Conservation (phyloP, 2,888 invertebrate species). For the Steinernema carpocapsae region DNA sequence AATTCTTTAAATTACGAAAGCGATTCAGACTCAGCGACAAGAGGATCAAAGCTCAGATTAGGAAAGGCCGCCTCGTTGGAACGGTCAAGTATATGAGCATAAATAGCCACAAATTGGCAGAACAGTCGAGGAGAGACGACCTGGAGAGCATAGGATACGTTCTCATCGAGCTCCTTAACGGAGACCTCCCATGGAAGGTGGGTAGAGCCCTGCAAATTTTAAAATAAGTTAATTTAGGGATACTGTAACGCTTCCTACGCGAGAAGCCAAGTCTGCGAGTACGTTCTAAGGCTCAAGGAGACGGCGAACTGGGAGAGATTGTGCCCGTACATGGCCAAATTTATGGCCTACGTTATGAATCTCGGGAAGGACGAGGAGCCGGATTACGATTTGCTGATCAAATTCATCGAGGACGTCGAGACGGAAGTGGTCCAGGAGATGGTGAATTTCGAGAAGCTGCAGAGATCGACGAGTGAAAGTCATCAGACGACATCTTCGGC, state of each 20-base stretch:
- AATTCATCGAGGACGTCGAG: constrained; percentile 36
- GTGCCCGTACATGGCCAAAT: constrained; percentile 52
- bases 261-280: constrained; percentile 14
- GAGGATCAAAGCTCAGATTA: not conserved
- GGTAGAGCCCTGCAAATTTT: not conserved
- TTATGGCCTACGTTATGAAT: constrained; percentile 47
- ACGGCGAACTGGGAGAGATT: constrained; percentile 46
- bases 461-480: constrained; percentile 14
- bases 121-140: constrained; percentile 56
- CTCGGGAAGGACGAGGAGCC: constrained; percentile 52
- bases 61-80: constrained; percentile 46
- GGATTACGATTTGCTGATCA: constrained; percentile 52
- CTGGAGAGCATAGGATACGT: constrained; percentile 59
- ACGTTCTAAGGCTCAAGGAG: constrained; percentile 50
- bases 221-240: not conserved
- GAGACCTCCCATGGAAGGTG: constrained; percentile 57
- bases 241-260: constrained; percentile 21
- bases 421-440: not conserved
- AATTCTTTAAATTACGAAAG: constrained; percentile 24
- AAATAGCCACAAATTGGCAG: constrained; percentile 54
- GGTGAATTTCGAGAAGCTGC: constrained; percentile 18
- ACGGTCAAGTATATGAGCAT: constrained; percentile 60
- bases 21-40: constrained; percentile 6
- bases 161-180: constrained; percentile 53
- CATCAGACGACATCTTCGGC: constrained; percentile 24